Evolutionary conservation across 2,113 vertebrate genomes (phyloP), one percentile per base, ranked within the genome.

Genomic region (Platichthys flesus): DNA sequence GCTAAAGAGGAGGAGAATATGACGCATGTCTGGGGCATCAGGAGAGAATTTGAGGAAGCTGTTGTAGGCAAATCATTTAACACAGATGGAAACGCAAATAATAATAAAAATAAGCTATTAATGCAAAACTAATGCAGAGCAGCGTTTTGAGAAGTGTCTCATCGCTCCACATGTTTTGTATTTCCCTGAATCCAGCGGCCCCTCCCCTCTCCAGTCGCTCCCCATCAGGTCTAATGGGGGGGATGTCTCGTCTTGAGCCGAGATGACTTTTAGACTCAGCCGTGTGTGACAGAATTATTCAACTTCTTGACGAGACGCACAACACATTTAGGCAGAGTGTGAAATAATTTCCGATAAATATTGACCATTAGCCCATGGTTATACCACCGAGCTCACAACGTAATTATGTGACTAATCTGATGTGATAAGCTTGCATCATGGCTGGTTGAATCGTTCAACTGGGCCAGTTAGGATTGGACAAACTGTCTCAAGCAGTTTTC

Each of bases 51-150:
- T 76, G 31, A 68, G 60, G 75, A 71, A 47, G 40, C 64, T 79
- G 75, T 77, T 81, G 67, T 77, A 2, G 24, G 70, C 65, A 84
- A 81, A 77, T 64, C 55, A 84, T 78, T 85, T 81, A 77, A 69
- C 81, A 84, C 77, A 89, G 86, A 91, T 85, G 83, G 79, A 83
- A 81, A 76, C 84, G 76, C 84, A 85, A 84, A 84, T 81, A 71
- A 71, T 28, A 31, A 31, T 5, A 31, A 31, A 31, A 31, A 85
- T 71, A 67, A 79, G 62, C 65, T 70, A 60, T 88, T 79, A 80
- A 88, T 83, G 75, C 80, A 73, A 87, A 89, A 82, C 24, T 21
- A 58, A 88, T 59, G 70, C 73, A 73, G 65, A 71, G 47, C 70
- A 26, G 42, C 67, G 37, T 78, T 76, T 71, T 76, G 28, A 31